Evolutionary conservation across 1,140 invertebrate genomes (phyloP), one percentile per base, ranked within the genome.

Genomic region (Anastrepha obliqua): DNA sequence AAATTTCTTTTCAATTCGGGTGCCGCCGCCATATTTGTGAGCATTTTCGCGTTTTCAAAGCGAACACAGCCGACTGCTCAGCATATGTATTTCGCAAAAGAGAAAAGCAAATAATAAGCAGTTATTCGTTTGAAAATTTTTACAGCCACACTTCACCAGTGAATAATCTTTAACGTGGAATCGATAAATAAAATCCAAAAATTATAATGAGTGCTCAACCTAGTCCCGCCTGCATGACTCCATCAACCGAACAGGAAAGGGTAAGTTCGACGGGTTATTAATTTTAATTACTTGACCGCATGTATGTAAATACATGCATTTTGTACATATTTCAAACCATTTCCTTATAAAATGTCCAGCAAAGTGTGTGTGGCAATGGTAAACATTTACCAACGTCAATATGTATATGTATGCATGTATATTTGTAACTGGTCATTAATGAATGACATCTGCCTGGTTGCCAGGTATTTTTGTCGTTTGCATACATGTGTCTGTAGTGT

Each of bases 221-320:
- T 0, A 92, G 91, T 86, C 91, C 91, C 67, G 90, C 89, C 67
- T 88, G 88, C 58, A 91, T 92, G 89, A 92, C 91, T 89, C 91
- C 91, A 86, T 87, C 88, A 89, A 88, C 88, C 13, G 91, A 92
- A 85, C 91, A 92, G 88, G 91, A 92, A 86, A 92, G 92, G 91
- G 91, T 90, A 88, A 87, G 85, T 86, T 74, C 11, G 6, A 39
- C 2, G 3, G 29, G 29, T 39, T 29, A 42, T 64, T 15, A n/a
- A 85, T 8, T 67, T 62, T 13, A 17, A 17, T 62, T 62, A 17
- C 9, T 62, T 62, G 15, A 13, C 15, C 4, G 60, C 60, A 62
- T 62, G 60, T 9, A 62, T 62, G 60, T 9, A 62, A 17, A 62
- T 15, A 44, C 42, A 47, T 44, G 44, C 42, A 47, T 29, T 29